Evolutionary conservation across 2,797 vertebrate genomes (phyloP), one percentile per base, ranked within the genome.

Genomic region (Xyrichtys novacula): DNA sequence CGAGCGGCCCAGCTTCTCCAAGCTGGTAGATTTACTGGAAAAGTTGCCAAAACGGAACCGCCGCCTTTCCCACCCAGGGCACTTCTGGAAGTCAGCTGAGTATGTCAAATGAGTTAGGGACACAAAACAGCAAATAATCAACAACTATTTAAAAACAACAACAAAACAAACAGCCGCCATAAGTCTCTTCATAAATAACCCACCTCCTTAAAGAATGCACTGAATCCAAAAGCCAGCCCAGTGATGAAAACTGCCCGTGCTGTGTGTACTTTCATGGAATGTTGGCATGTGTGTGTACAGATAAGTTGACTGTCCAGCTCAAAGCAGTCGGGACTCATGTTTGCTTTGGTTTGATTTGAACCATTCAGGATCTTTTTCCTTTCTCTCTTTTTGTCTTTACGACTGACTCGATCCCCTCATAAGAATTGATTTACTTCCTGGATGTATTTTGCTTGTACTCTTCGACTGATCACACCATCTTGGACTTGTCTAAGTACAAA

Each of bases 51-150:
- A 99, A 94, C 95, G 97, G 88, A 99, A 99, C 90, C 97, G 98
- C 26, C 98, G 98, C 88, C 98, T 99, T 78, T 99, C 98, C 77
- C 98, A 99, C 89, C 98, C 98, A 0, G 97, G 98, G 28, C 98
- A 99, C 94, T 99, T 99, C 95, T 99, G 98, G 98, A 99, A 99
- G 93, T 99, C 98, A 81, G 98, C 98, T 88, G 98, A 99, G 97
- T 99, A 93, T 94, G 98, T 96, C 74, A 94, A 95, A 94, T 95
- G 91, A 95, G 88, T 85, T 89, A 81, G 85, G 75, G 84, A 87
- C 78, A 83, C 81, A 84, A 88, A 88, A 89, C 71, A 78, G 80
- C 72, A 85, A 54, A 86, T 76, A 80, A 58, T 88, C 81, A 76
- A 65, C 83, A 70, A 74, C 61, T 69, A 61, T 71, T 36, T 48